phyloP scores from a whole-genome alignment of 2,888 invertebrate species.

The Erebia epiphron region DNA sequence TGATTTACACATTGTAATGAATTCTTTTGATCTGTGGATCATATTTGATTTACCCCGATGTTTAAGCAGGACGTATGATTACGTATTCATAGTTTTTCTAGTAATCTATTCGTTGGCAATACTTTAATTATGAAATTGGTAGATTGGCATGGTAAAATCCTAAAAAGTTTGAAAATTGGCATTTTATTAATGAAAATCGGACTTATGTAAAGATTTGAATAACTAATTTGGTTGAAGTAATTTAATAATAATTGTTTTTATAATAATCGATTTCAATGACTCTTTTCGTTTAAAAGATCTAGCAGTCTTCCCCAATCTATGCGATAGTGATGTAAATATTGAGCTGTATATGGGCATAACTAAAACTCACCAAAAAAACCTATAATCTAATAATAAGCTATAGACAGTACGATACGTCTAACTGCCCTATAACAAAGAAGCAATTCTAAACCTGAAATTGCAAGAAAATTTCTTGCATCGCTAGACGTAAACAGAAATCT shows the following conservation, averaged over 20 bases:
- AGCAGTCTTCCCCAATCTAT: too few species aligned
- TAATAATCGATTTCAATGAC: too few species aligned
- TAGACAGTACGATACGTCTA: too few species aligned
- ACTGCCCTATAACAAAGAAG: neutral
- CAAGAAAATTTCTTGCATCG: neutral
- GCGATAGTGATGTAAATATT: too few species aligned
- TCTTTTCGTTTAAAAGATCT: too few species aligned
- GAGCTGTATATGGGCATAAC: too few species aligned
- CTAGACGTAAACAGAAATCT: neutral
- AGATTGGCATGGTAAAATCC: neutral
- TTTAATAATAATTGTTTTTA: too few species aligned
- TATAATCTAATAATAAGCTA: too few species aligned
- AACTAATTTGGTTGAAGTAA: neutral
- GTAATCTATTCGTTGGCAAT: slow-evolving; percentile 11
- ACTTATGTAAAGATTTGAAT: neutral
- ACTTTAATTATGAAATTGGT: slow-evolving; percentile 5
- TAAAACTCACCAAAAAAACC: too few species aligned
- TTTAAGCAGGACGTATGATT: slow-evolving; percentile 74
- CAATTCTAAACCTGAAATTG: neutral
- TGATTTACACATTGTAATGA: slow-evolving; percentile 83
- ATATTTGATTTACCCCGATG: slow-evolving; percentile 82
- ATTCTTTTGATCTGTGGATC: slow-evolving; percentile 83
- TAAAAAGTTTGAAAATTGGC: neutral
- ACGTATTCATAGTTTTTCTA: slow-evolving; percentile 77
- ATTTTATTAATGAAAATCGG: neutral